Evolutionary conservation across 2,797 vertebrate genomes (phyloP), one percentile per base, ranked within the genome.

Genomic region (Carapus acus): DNA sequence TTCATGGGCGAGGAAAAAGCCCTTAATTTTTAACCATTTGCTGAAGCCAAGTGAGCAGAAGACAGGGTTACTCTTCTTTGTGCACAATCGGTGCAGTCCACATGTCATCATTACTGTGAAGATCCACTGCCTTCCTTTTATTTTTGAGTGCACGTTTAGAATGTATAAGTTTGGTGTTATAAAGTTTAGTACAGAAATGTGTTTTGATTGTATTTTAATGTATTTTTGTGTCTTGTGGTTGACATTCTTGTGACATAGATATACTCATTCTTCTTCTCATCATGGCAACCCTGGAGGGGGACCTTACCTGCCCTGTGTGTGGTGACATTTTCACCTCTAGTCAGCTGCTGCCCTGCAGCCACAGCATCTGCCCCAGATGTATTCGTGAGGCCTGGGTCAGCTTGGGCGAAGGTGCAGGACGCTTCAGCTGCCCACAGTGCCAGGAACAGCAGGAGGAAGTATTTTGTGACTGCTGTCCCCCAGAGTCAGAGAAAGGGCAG

Each of bases 351-450:
- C 87, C 85, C 36, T 89, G 88, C 0, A 84, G 85, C 12, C 88
- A 88, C 77, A 83, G 74, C 78, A 77, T 88, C 62, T 88, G 88
- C 49, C 75, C 81, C 1, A 42, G 64, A 36, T 88, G 87, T 54
- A 73, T 83, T 16, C 70, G 82, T 0, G 83, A 87, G 37, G 76
- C 82, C 51, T 85, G 78, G 84, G 67, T 43, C 15, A 1, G 22
- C 41, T 50, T 43, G 6, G n/a, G 3, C 0, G 71, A 74, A 24
- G 65, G 22, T 20, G 73, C 41, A 39, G 59, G 48, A 39, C 71
- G 51, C 41, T 87, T 88, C 9, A 58, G 42, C 24, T 88, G 88
- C 65, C 68, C 75, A 8, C 86, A 84, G 71, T 89, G 88, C 56
- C 78, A 78, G 65, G 85, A 87, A 69, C 83, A 88, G 46, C 66